These are phyloP conservation scores for Myotis davidii DNA, from an alignment of 2,113 vertebrate genomes.

Conservation along the genomic window DNA sequence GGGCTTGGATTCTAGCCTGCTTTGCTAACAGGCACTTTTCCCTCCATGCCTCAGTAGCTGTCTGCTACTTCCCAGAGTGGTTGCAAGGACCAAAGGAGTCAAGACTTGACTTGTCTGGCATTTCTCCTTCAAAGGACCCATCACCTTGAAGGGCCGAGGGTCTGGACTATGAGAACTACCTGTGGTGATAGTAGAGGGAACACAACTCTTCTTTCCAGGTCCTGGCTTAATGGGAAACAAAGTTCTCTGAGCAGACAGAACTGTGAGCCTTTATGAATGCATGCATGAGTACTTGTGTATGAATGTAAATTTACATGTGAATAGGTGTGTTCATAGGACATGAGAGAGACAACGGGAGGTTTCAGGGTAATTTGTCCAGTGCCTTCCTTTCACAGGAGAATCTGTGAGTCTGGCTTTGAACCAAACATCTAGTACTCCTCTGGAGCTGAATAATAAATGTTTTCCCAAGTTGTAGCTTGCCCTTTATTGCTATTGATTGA, in stretches of 20 bases:
- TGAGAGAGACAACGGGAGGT: background rate
- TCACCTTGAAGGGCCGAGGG: background rate
- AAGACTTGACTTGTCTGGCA: background rate
- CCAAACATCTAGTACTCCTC: too few relatives aligned
- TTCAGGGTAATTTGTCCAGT: background rate
- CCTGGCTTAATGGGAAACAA: background rate
- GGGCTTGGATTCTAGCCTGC: background rate
- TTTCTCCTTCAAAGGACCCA: background rate
- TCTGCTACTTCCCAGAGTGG: background rate
- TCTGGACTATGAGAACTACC: background rate
- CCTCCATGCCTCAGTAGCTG: background rate
- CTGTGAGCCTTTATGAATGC: rapidly evolving
- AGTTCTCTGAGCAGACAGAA: background rate
- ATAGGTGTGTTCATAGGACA: background rate
- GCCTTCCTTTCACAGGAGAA: background rate
- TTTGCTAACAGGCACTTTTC: background rate
- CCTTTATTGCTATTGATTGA: background rate
- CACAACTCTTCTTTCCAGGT: background rate
- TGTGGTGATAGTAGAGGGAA: rapidly evolving
- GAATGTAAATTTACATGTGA: background rate
- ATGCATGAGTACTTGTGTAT: rapidly evolving
- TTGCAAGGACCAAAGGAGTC: background rate
- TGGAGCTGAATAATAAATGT: background rate
- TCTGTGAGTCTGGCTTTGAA: background rate
- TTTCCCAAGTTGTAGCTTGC: background rate